Evolutionary conservation across 2,113 vertebrate genomes (phyloP), one percentile per base, ranked within the genome.

Genomic region (Falcunculus frontatus): DNA sequence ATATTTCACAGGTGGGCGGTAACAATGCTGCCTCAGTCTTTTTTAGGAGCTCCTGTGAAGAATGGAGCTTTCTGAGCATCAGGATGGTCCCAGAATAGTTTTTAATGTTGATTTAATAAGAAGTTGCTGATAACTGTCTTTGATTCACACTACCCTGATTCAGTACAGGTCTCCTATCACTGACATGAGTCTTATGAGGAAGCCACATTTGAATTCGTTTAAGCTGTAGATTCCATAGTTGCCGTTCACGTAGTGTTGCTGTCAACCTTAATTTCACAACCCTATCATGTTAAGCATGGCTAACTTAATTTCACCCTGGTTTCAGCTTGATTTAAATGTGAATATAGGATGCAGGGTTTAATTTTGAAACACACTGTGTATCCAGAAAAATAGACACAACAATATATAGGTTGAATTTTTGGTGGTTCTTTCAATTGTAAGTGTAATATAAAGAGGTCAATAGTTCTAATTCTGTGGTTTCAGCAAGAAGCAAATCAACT

Each of bases 301-400:
- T 87, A 76, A 68, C 50, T 83, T 88, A 41, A 69, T 87, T 87
- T 96, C 44, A 89, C 13, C 9, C 13, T 89, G 47, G 94, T 75
- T 79, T 87, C 62, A 85, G 29, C 14, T 46, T 57, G 29, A 86
- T 90, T 73, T 57, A 85, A 62, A 86, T 83, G 13, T 64, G 22
- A 68, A 37, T 76, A 35, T 57, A 81, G 19, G 41, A 83, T 60
- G 8, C 16, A 67, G 25, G 5, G 2, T 76, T 46, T 68, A 25
- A 47, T 41, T 72, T 75, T 41, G 49, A 83, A 87, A 93, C 53
- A 57, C 27, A 59, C 4, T 35, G 11, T 74, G 7, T 41, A 70
- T 46, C 18, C 41, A 72, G 50, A 89, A 92, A 41, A 69, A 67
- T 1, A 44, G 50, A 37, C 2, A 59, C 2, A 4, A 52, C 18